Percentiles rank a stretch among this genome's conserved stretches.
phyloP scores from a whole-genome alignment of 2,113 vertebrate genomes.

The Ochotona curzoniae region DNA sequence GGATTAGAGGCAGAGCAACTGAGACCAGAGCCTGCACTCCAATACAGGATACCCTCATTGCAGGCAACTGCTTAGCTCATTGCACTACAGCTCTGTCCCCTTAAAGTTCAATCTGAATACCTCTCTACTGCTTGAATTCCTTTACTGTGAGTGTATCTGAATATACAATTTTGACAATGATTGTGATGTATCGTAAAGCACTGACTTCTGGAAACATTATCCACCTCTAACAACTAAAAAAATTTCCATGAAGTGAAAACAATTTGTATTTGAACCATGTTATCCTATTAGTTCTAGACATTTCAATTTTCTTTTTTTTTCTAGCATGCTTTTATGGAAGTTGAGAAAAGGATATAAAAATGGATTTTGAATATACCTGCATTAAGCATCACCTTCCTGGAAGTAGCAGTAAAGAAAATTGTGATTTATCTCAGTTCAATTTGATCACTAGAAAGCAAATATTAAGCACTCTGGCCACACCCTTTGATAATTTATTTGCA shows the following conservation, averaged over 20 bases:
- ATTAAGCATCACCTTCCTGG: not conserved
- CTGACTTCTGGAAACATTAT: not conserved
- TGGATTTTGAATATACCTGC: not conserved
- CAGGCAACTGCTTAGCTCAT: too few species aligned
- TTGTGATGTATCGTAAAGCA: not conserved
- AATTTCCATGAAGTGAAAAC: not conserved
- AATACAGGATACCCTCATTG: too few species aligned
- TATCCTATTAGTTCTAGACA: not conserved
- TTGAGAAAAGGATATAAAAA: not conserved
- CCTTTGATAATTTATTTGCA: slow-evolving; percentile 16
- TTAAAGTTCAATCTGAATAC: slow-evolving; percentile 21
- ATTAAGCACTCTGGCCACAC: not conserved
- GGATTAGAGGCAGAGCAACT: too few species aligned
- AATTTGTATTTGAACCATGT: not conserved
- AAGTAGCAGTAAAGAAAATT: not conserved
- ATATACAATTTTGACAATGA: not conserved
- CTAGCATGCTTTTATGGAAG: not conserved
- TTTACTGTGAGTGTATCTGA: not conserved
- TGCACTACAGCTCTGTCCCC: not conserved
- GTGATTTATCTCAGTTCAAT: not conserved
- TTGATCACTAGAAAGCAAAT: slow-evolving; percentile 13
- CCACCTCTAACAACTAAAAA: not conserved
- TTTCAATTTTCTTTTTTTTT: not conserved
- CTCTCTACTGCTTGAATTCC: slow-evolving; percentile 5
- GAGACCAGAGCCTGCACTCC: too few species aligned